Percentiles rank a stretch among this genome's conserved stretches.
phyloP scores from a whole-genome alignment of 1,140 invertebrate species.

The Panagrolaimus sp. region DNA sequence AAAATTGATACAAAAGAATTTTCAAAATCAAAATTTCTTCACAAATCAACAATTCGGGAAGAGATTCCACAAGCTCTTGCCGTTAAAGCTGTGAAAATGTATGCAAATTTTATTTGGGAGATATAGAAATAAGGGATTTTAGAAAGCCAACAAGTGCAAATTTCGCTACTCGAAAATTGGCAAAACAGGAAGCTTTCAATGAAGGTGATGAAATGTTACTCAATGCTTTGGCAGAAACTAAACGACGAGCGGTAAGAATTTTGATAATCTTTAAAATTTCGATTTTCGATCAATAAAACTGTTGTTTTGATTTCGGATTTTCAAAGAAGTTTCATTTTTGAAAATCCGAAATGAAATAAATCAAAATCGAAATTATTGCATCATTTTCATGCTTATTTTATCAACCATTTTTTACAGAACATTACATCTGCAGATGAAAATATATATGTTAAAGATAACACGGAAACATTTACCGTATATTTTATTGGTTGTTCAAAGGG shows the following conservation, averaged over 20 bases:
- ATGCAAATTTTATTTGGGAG: not conserved
- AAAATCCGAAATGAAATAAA: too few species aligned
- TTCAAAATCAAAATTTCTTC: not conserved
- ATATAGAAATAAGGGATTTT: not conserved
- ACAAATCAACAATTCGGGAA: not conserved
- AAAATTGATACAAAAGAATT: not conserved
- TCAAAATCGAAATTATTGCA: too few species aligned
- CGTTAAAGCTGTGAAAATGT: not conserved
- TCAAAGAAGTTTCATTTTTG: too few species aligned
- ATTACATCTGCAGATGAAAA: conserved; percentile 22
- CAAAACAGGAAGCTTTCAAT: conserved; percentile 75
- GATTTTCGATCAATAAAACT: too few species aligned
- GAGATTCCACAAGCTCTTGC: not conserved
- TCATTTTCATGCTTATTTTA: too few species aligned
- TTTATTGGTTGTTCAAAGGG: not conserved
- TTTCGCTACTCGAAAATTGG: conserved; percentile 71
- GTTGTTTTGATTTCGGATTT: too few species aligned
- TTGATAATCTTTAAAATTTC: too few species aligned
- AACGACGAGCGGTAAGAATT: not conserved
- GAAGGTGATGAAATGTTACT: conserved; percentile 66
- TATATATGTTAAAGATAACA: not conserved
- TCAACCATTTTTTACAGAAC: conserved; percentile 29
- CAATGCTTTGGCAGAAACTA: not conserved
- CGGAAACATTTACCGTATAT: not conserved
- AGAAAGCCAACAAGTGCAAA: conserved; percentile 66